phyloP scores from a whole-genome alignment of 1,140 invertebrate genomes.

The Temnothorax curvispinosus region DNA sequence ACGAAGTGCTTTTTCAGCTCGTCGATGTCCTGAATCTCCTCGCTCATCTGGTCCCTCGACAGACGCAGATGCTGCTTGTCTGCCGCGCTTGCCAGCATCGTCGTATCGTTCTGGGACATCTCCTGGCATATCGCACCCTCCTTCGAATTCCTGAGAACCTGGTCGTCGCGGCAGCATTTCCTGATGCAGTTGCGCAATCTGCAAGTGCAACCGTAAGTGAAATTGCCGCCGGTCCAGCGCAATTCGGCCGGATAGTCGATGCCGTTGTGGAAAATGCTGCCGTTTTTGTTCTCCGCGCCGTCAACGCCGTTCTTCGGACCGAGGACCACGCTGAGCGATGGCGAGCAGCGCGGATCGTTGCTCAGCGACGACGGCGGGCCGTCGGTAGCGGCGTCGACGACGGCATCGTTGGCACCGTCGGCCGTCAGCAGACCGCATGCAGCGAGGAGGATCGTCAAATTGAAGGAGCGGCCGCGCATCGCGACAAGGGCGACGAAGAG shows the following conservation, averaged over 20 bases:
- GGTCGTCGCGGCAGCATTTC: slow-evolving; percentile 82
- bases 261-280: slow-evolving; percentile 64
- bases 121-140: slow-evolving; percentile 21
- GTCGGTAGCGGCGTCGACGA: not conserved
- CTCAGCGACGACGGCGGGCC: not conserved
- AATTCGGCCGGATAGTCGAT: slow-evolving; percentile 60
- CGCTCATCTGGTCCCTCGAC: slow-evolving; percentile 33
- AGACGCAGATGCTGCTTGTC: slow-evolving; percentile 22
- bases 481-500: slow-evolving; percentile 37
- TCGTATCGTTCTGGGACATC: not conserved
- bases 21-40: slow-evolving; percentile 54
- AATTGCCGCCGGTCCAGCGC: slow-evolving; percentile 68
- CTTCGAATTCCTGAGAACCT: slow-evolving; percentile 69
- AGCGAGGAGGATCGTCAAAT: slow-evolving; percentile 28
- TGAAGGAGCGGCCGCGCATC: slow-evolving; percentile 37
- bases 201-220: slow-evolving; percentile 75
- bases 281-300: slow-evolving; percentile 36
- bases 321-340: slow-evolving; percentile 33
- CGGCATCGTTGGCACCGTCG: not conserved
- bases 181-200: slow-evolving; percentile 76
- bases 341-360: slow-evolving; percentile 28
- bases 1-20: slow-evolving; percentile 69
- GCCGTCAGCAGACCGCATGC: slow-evolving; percentile 32
- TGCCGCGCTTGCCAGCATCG: not conserved
- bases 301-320: not conserved